phyloP scores from a whole-genome alignment of 2,113 vertebrate species.

The Hystrix brachyura region DNA sequence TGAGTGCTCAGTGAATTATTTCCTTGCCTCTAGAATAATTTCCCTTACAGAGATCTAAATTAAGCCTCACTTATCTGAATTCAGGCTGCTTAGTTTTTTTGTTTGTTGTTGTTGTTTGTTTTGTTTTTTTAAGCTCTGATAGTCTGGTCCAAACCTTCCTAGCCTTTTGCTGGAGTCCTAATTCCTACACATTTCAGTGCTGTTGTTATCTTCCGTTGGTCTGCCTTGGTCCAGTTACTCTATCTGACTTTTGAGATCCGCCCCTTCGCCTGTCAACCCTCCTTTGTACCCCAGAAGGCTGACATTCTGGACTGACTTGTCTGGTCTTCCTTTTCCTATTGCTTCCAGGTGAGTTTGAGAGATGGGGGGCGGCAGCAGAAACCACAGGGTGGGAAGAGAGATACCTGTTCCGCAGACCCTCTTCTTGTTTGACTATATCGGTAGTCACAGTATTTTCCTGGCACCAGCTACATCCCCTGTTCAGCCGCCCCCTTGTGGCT shows the following conservation, averaged over 20 bases:
- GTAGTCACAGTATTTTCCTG: background rate
- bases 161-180: background rate
- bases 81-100: background rate
- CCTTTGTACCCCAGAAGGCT: background rate
- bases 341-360: background rate
- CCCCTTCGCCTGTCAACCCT: background rate
- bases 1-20: background rate
- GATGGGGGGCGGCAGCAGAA: background rate
- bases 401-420: background rate
- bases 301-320: no score
- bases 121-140: background rate
- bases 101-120: background rate
- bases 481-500: background rate
- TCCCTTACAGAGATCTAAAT: background rate
- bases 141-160: background rate
- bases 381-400: background rate
- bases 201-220: background rate
- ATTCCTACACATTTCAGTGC: background rate
- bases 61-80: background rate
- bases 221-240: background rate
- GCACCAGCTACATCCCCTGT: background rate
- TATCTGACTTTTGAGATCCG: background rate
- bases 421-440: background rate
- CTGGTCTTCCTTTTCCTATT: background rate
- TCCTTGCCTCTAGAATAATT: background rate